Base-by-base conservation (phyloP, 2,888 invertebrate genomes). In the Oeneis ivallda region DNA sequence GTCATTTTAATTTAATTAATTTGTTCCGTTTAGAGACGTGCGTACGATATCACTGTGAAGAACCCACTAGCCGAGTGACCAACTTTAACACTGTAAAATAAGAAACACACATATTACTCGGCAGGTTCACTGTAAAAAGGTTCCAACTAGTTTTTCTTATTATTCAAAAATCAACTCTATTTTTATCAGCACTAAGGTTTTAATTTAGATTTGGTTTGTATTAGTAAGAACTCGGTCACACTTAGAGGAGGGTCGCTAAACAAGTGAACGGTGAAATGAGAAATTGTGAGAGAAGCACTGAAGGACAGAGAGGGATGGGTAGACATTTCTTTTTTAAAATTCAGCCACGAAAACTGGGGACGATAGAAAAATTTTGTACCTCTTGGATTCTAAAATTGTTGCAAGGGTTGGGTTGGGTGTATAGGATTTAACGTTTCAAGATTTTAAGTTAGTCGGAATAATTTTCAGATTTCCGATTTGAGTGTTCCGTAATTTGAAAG, bases 181-280 rank as follows among this genome's bases (percentile, higher is more conserved):
- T 3, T 0, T 4, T 0, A 41, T 7, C n/a, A 2, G 2, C 1
- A 3, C 17, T 70, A 64, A 64, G 62, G 68, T 58, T 62, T 32
- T 62, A 66, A 9, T 56, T 56, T 13, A 17, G n/a, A 54, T 58
- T 62, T 37, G 8, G 57, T 47, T 50, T 53, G 47, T 67, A 19
- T 19, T 37, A 57, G 67, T 61, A 77, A 73, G 80, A 80, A 87
- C 89, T 79, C 73, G 74, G 82, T 86, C 83, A 74, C 66, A 79
- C 65, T 84, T 74, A 81, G 70, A 69, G 66, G 62, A 64, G 72
- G 87, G 82, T 88, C 75, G 92, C 89, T 92, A 91, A 92, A 87
- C 92, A 86, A 89, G 91, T 90, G 91, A 92, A 89, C 91, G 92
- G 92, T 90, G 91, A 91, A 91, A 91, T 89, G 89, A 88, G 89